Percentiles rank a stretch among this genome's conserved stretches.
Evolutionary conservation across 2,888 invertebrate genomes (phyloP).

Genomic region (Petrolisthes cinctipes): DNA sequence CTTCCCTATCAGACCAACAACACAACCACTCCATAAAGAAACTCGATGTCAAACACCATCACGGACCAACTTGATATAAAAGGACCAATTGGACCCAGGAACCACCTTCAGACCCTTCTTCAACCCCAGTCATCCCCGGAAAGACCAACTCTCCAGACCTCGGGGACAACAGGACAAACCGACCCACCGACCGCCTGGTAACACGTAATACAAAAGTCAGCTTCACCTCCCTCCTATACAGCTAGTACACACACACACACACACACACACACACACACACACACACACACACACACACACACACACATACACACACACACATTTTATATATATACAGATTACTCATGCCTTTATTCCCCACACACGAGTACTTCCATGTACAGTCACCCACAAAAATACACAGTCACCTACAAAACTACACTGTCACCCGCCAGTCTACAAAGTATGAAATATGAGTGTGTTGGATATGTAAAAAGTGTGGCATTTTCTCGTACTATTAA

Average conservation of each 20-base stretch:
- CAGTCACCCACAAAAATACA: too few species aligned
- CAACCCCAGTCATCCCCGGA: background rate
- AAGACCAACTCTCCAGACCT: background rate
- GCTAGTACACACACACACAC: background rate
- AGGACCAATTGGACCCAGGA: too few species aligned
- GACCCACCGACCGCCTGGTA: conserved; percentile 38
- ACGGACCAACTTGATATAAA: background rate
- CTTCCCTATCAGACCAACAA: background rate
- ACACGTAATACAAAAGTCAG: conserved; percentile 43
- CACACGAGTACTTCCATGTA: too few species aligned
- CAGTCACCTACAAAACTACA: too few species aligned
- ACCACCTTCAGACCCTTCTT: too few species aligned
- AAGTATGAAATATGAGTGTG: too few species aligned
- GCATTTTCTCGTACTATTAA: too few species aligned
- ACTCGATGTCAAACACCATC: background rate
- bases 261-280: background rate
- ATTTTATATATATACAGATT: too few species aligned
- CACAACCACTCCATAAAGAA: background rate
- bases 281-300: too few species aligned
- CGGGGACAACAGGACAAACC: background rate
- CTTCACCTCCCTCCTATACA: background rate
- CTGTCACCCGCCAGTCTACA: too few species aligned
- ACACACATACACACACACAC: background rate
- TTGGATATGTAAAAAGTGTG: too few species aligned
- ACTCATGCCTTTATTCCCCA: too few species aligned